Evolutionary conservation across 1,140 invertebrate species (phyloP), one percentile per base, ranked within the genome.

Genomic region (Hyles euphorbiae): DNA sequence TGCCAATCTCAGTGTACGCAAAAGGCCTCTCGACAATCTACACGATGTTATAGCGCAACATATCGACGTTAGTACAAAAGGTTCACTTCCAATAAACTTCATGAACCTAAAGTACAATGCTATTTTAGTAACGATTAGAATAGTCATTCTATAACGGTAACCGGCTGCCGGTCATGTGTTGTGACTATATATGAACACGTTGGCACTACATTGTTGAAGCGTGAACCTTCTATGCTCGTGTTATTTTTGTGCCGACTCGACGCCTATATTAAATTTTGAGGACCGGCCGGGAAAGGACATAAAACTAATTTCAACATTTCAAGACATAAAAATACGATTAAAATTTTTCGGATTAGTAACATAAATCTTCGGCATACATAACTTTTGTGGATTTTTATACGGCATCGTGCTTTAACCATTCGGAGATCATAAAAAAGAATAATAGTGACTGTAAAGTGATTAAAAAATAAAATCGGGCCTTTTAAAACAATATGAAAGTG

Each of bases 231-330:
- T 40, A 5, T 2, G 36, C 4, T 40, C 22, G 36, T 40, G 8
- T 40, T 5, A 40, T 40, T 40, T 40, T 40, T 40, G 36, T 40
- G 36, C 8, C 8, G 8, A 22, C 22, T 8, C 36, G 8, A 40
- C 36, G 36, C 36, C 8, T 40, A 40, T 40, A 52, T 54, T 44
- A 11, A 54, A 55, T 58, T 50, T 54, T 45, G 54, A 61, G 49
- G 40, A 33, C 47, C 49, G 56, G n/a, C 44, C 49, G 44, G 45
- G 57, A 44, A 56, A 55, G 43, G 57, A 44, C 47, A 60, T 53
- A 60, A 61, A 59, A 59, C 47, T 56, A 61, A 66, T 56, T 66
- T 56, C 49, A 61, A 66, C 60, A 53, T 61, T 56, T 44, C 55
- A 44, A 51, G 32, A 58, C 55, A 58, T 61, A 66, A 66, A 66